These are phyloP conservation scores for Oenanthe melanoleuca DNA, from an alignment of 2,113 vertebrate genomes.

Conservation along the genomic window DNA sequence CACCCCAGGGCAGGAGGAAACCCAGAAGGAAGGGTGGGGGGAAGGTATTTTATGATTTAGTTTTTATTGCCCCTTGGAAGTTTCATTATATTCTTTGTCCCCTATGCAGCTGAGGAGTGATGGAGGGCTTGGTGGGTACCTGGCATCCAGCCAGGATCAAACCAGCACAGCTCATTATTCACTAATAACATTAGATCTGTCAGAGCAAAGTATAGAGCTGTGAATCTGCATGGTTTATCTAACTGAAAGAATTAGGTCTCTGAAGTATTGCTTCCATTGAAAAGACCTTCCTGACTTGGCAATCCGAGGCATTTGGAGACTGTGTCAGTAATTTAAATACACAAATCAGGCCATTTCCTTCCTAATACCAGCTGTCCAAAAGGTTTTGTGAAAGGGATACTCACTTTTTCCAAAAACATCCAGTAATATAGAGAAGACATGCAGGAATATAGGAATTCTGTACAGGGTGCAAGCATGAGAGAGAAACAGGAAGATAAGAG, in stretches of 20 bases:
- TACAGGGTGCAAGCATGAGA: not conserved
- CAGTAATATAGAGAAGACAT: not conserved
- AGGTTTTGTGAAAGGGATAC: not conserved
- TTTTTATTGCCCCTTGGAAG: not conserved
- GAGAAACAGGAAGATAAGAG: not conserved
- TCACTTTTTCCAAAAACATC: not conserved
- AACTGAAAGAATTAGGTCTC: not conserved
- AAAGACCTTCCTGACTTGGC: slow-evolving; percentile 14
- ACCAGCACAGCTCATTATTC: not conserved
- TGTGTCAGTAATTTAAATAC: not conserved
- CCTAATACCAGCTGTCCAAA: not conserved
- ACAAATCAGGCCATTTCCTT: not conserved
- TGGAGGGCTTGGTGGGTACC: not conserved
- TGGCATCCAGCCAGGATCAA: not conserved
- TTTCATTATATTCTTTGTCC: not conserved
- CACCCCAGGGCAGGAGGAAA: not conserved
- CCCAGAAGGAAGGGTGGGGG: not conserved
- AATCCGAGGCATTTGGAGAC: not conserved
- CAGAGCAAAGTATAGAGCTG: not conserved
- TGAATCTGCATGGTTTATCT: not conserved
- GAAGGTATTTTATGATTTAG: not conserved
- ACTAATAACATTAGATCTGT: not conserved
- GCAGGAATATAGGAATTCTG: not conserved
- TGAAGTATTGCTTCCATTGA: not conserved
- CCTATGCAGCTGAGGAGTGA: not conserved